Conservation (phyloP, 2,888 invertebrate genomes). For the Amphimallon solstitiale region DNA sequence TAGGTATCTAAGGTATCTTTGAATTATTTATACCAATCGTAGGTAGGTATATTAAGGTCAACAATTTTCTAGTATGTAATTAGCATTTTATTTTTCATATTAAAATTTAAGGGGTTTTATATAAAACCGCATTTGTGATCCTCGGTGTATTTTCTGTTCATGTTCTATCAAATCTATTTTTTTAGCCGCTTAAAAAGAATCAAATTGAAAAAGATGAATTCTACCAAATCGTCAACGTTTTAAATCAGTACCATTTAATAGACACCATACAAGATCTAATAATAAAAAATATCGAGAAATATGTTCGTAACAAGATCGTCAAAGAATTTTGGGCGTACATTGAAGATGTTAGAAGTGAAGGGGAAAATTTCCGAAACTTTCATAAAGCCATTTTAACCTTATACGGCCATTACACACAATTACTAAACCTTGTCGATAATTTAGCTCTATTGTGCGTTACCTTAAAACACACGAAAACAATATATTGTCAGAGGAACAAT, state of each 20-base stretch:
- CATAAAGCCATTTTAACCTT: slow-evolving; percentile 74
- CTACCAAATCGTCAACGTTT: slow-evolving; percentile 53
- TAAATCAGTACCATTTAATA: slow-evolving; percentile 56
- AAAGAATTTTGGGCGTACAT: slow-evolving; percentile 77
- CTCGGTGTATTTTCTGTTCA: too few relatives aligned
- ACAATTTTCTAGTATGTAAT: too few relatives aligned
- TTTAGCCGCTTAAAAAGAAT: slow-evolving; percentile 39
- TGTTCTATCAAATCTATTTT: slow-evolving; percentile 31
- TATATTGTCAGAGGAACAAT: slow-evolving; percentile 68
- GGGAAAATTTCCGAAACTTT: slow-evolving; percentile 73
- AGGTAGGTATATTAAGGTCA: too few relatives aligned
- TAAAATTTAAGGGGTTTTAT: too few relatives aligned
- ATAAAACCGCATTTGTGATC: too few relatives aligned
- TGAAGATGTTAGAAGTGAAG: slow-evolving; percentile 65
- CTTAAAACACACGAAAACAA: slow-evolving; percentile 63
- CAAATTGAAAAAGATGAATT: slow-evolving; percentile 57
- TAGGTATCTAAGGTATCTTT: too few relatives aligned
- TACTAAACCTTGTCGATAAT: slow-evolving; percentile 67
- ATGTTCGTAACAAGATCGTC: slow-evolving; percentile 69
- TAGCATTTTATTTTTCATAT: too few relatives aligned
- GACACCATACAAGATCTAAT: slow-evolving; percentile 60
- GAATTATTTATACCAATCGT: too few relatives aligned
- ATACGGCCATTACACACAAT: slow-evolving; percentile 67
- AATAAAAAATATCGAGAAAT: slow-evolving; percentile 68
- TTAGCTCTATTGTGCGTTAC: slow-evolving; percentile 67